Evolutionary conservation across 92 coral and sea anemone genomes (phyloP), one percentile per base, ranked within the genome.

Genomic region (Parazoanthus darwini): DNA sequence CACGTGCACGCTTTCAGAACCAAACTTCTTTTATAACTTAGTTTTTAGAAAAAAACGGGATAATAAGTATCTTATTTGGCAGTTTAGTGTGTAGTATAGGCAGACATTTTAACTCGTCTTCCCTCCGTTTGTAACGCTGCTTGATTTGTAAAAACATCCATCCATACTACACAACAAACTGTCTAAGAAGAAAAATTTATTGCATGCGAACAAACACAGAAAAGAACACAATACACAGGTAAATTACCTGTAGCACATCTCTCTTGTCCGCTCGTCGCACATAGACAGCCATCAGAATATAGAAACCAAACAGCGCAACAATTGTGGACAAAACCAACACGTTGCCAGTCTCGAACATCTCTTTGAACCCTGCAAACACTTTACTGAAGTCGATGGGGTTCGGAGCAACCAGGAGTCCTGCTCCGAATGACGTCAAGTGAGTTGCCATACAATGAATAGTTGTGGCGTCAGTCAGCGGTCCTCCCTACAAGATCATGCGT

Each of bases 361-460:
- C 83, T 33, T 80, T 88, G 90, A 95, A 95, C 5, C 96, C 96
- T 56, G 87, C 86, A 33, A 95, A 74, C n/a, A 89, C 98, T 42
- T 86, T 79, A 44, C 90, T 90, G 89, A 95, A 95, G 94, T 94
- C 94, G 65, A 95, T 92, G 7, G 98, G 94, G 82, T 94, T 95
- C 7, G 98, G 96, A 11, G 96, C 96, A 22, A 92, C 95, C 25
- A 92, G 44, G 88, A 95, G 73, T 59, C 93, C 98, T 1, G 93
- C 86, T 13, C 98, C 98, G 63, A 95, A 95, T 16, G 98, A 92
- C 82, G 96, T 95, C 78, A 95, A 92, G 59, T 95, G 98, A 37
- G 92, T 94, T 51, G 93, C 80, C 88, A 85, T 35, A 83, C 98
- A 95, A 76, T 92, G 96, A 37, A 91, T 92, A 74, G 82, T 91